phyloP scores from a whole-genome alignment of 2,888 invertebrate genomes.

The Tenthredo mesomela region DNA sequence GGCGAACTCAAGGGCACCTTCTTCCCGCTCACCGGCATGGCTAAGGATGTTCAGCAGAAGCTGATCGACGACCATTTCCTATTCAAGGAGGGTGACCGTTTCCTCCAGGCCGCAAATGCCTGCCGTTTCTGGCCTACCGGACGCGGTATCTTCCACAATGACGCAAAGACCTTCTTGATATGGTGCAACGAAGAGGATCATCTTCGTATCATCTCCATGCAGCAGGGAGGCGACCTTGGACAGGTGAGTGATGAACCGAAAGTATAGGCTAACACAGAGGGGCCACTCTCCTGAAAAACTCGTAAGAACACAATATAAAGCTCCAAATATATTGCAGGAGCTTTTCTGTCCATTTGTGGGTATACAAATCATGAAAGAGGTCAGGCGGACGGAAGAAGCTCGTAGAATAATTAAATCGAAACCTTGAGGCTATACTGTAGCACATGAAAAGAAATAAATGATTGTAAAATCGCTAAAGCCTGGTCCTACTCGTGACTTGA shows the following conservation, averaged over 20 bases:
- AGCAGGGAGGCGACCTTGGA: constrained; percentile 96
- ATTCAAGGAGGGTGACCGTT: constrained; percentile 97
- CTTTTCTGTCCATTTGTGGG: too few species aligned
- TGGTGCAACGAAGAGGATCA: constrained; percentile 99
- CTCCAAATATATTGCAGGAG: background rate
- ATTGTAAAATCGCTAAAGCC: too few species aligned
- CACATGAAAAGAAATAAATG: too few species aligned
- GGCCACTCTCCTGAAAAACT: background rate
- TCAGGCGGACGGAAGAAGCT: too few species aligned
- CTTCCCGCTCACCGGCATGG: constrained; percentile 97
- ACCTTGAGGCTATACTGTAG: too few species aligned
- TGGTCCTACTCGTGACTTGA: too few species aligned
- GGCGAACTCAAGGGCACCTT: constrained; percentile 97
- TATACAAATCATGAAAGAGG: too few species aligned
- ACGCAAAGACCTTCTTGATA: constrained; percentile 97
- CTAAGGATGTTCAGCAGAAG: constrained; percentile 97
- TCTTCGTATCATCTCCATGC: constrained; percentile 98
- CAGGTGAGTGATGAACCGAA: constrained; percentile 69
- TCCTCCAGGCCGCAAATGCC: constrained; percentile 95
- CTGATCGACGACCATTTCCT: constrained; percentile 99
- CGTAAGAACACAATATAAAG: background rate
- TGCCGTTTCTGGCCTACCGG: constrained; percentile 99
- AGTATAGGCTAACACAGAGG: background rate
- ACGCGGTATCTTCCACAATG: constrained; percentile 98
- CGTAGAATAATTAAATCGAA: too few species aligned